Evolutionary conservation across 2,113 vertebrate genomes (phyloP).

Genomic region (Tachysurus fulvidraco): DNA sequence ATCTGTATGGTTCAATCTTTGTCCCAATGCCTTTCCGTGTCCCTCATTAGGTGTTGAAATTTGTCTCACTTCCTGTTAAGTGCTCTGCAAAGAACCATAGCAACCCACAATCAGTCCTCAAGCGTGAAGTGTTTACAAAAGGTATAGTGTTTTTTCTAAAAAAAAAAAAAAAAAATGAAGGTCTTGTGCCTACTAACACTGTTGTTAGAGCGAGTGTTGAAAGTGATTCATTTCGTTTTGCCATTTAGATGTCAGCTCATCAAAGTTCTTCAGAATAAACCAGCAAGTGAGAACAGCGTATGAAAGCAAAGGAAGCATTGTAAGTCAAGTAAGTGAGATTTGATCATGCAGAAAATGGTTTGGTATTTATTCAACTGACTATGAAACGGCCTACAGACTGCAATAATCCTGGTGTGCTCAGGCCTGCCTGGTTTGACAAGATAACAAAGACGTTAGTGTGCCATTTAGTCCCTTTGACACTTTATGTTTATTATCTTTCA

Average conservation of each 20-base stretch:
- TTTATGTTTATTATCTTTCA: neutral
- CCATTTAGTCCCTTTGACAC: neutral
- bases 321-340: slow-evolving; percentile 19
- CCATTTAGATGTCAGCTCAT: neutral
- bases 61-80: slow-evolving; percentile 27
- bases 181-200: neutral
- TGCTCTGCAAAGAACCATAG: slow-evolving; percentile 29
- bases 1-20: neutral
- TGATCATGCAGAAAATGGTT: slow-evolving; percentile 1
- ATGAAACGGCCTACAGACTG: neutral
- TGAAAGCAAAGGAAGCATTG: neutral
- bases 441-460: neutral
- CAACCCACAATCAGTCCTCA: slow-evolving; percentile 33
- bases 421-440: neutral
- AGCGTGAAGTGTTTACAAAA: slow-evolving; percentile 33
- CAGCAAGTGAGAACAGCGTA: neutral
- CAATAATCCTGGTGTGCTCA: neutral
- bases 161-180: no score
- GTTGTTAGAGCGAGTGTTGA: neutral
- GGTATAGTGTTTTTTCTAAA: neutral
- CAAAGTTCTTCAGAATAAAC: neutral
- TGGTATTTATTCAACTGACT: slow-evolving; percentile 16
- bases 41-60: slow-evolving; percentile 20
- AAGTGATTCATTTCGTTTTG: neutral
- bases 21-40: neutral